These are phyloP conservation scores for Malurus elegans DNA, from an alignment of 2,113 vertebrate species.

Conservation along the genomic window DNA sequence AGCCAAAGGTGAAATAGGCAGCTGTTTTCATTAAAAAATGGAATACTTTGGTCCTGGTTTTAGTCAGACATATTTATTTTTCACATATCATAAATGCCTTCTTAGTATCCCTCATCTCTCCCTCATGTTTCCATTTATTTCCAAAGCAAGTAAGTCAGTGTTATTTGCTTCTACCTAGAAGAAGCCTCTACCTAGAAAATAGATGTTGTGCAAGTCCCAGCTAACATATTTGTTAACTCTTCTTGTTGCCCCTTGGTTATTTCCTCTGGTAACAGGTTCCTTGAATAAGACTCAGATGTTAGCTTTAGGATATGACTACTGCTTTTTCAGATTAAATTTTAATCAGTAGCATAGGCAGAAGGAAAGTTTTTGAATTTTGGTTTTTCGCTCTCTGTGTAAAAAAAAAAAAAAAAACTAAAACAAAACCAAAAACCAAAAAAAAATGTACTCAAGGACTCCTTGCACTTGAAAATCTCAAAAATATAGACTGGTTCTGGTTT, in stretches of 20 bases:
- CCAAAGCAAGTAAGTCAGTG: neutral
- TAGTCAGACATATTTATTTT: neutral
- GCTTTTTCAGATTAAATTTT: neutral
- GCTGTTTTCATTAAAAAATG: neutral
- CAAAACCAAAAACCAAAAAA: too few species aligned
- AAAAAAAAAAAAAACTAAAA: neutral
- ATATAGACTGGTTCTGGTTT: neutral
- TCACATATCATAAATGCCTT: neutral
- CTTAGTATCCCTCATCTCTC: neutral
- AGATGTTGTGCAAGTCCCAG: neutral
- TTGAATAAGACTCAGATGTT: neutral
- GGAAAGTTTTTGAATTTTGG: neutral
- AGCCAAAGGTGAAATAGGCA: neutral
- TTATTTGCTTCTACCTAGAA: neutral
- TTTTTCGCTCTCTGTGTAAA: neutral
- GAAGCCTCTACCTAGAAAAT: neutral
- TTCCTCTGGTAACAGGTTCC: neutral
- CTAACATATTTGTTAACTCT: neutral
- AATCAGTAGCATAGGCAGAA: neutral
- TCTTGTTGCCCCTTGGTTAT: fast-evolving
- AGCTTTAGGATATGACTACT: neutral
- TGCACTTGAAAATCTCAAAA: neutral
- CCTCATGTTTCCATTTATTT: neutral
- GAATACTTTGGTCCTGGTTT: neutral
- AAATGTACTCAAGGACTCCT: neutral